phyloP scores from a whole-genome alignment of 1,140 invertebrate genomes.

The Drosophila aff. region DNA sequence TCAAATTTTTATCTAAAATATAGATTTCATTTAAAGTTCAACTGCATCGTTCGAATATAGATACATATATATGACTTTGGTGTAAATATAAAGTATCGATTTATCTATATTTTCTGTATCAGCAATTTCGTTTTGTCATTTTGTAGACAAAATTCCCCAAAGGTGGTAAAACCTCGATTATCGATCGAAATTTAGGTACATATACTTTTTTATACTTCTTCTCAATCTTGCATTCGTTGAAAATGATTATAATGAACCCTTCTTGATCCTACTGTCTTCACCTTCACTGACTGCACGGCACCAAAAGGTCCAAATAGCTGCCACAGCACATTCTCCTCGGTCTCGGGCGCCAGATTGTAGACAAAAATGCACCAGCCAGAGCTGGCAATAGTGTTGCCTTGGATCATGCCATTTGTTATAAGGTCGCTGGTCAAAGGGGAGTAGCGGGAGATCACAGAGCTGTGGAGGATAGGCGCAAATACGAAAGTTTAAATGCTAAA shows the following conservation, averaged over 20 bases:
- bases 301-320: slow-evolving; percentile 99
- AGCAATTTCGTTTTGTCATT: no score
- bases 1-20: no score
- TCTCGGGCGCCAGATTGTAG: slow-evolving; percentile 99
- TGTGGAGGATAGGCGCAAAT: no score
- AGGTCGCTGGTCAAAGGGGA: slow-evolving; percentile 97
- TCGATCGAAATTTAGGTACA: no score
- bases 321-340: slow-evolving; percentile 99
- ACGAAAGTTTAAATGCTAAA: neutral
- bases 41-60: no score
- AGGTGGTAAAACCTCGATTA: no score
- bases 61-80: no score
- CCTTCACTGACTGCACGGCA: slow-evolving; percentile 99
- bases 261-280: neutral
- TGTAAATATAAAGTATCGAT: no score
- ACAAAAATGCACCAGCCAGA: slow-evolving; percentile 99
- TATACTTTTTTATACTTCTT: no score
- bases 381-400: slow-evolving; percentile 92
- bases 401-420: slow-evolving; percentile 94
- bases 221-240: neutral
- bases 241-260: neutral
- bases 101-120: no score
- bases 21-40: no score
- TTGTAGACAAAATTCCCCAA: no score
- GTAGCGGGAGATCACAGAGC: slow-evolving; percentile 88